phyloP scores from a whole-genome alignment of 64 coral and sea anemone species.

The Astreopora myriophthalma region DNA sequence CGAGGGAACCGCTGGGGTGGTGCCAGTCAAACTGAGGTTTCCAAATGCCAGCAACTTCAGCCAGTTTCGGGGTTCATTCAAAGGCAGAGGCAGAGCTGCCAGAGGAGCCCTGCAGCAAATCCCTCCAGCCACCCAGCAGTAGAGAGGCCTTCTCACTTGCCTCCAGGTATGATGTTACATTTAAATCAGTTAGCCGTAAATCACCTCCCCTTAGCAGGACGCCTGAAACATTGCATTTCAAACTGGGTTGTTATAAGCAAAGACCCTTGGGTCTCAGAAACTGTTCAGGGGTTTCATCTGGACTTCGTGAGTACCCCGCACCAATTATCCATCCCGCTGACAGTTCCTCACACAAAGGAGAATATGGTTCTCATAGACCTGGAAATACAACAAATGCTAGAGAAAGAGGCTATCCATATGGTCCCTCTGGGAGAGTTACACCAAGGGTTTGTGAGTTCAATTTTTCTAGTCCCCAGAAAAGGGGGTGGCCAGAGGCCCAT shows the following conservation, averaged over 20 bases:
- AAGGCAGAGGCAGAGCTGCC: not conserved
- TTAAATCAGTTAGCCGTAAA: conserved; percentile 28
- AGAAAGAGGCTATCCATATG: conserved; percentile 68
- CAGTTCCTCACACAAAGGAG: conserved; percentile 46
- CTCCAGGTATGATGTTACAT: conserved; percentile 30
- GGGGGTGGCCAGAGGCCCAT: conserved; percentile 43
- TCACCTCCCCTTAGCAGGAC: conserved; percentile 20
- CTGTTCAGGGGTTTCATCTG: conserved; percentile 45
- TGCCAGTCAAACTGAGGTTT: conserved; percentile 6
- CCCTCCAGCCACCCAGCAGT: conserved; percentile 19
- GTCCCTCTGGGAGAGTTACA: conserved; percentile 18
- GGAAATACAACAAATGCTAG: conserved; percentile 59
- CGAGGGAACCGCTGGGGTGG: conserved; percentile 3
- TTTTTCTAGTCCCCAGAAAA: conserved; percentile 70
- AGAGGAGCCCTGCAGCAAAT: conserved; percentile 21
- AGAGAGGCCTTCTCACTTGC: not conserved
- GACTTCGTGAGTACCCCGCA: conserved; percentile 24
- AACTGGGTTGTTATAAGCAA: conserved; percentile 54
- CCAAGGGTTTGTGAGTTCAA: conserved; percentile 52
- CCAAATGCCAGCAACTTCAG: not conserved
- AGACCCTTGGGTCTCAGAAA: conserved; percentile 60
- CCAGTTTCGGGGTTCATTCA: conserved; percentile 4
- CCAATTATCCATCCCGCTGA: not conserved
- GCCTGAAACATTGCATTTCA: conserved; percentile 53
- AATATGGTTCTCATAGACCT: conserved; percentile 36